These are phyloP conservation scores for Myanophis thanlyinensis DNA, from an alignment of 2,113 vertebrate genomes.

Conservation along the genomic window DNA sequence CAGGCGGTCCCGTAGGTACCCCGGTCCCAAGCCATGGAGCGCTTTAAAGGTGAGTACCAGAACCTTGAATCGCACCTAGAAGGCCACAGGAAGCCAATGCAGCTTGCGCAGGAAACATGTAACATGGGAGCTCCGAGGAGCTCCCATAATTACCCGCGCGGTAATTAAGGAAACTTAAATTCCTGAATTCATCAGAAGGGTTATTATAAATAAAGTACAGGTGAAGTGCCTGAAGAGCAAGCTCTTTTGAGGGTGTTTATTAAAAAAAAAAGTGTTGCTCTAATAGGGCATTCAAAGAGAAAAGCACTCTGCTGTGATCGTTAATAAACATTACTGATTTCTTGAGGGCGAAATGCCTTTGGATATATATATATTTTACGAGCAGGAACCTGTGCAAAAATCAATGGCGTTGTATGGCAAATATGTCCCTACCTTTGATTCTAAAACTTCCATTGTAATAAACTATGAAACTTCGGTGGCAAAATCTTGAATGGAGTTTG, in stretches of 20 bases:
- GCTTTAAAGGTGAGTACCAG: too few relatives aligned
- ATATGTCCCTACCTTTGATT: neutral
- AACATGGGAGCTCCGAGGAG: too few relatives aligned
- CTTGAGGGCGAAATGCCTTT: conserved; percentile 70
- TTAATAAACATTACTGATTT: conserved; percentile 74
- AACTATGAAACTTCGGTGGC: neutral
- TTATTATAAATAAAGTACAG: conserved; percentile 78
- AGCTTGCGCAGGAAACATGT: too few relatives aligned
- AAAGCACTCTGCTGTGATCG: conserved; percentile 69
- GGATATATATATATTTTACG: too few relatives aligned
- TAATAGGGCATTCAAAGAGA: conserved; percentile 72
- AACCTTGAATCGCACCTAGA: too few relatives aligned
- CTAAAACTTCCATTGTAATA: neutral
- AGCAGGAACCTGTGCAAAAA: conserved; percentile 29
- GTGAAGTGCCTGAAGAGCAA: conserved; percentile 76
- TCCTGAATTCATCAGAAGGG: conserved; percentile 75
- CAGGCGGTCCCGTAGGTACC: too few relatives aligned
- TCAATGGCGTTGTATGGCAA: neutral
- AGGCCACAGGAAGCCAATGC: too few relatives aligned
- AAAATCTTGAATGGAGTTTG: neutral
- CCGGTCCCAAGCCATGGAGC: too few relatives aligned
- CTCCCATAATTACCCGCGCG: too few relatives aligned
- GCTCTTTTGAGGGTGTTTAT: conserved; percentile 70
- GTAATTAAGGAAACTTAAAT: conserved; percentile 79
- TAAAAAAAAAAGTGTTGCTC: conserved; percentile 75